Percentiles rank a stretch among this genome's conserved stretches.
Evolutionary conservation across 2,888 invertebrate species (phyloP).

Genomic region (Pristionchus japonicus): DNA sequence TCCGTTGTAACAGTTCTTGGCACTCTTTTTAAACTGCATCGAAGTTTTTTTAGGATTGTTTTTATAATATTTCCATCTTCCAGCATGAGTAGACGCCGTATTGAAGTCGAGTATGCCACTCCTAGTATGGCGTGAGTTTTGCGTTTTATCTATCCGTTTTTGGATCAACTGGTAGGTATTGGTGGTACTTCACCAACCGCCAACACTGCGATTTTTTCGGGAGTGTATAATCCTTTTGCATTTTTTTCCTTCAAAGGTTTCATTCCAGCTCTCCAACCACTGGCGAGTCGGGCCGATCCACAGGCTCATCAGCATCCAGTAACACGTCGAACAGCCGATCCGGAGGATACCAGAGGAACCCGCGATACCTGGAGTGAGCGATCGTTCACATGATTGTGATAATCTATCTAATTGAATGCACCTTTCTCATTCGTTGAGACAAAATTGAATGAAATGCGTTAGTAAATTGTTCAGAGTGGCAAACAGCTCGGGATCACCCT

Average conservation of each 20-base stretch:
- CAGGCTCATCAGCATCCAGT: neutral
- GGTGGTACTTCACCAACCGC: too few relatives aligned
- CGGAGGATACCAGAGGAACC: neutral
- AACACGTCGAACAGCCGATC: constrained; percentile 13
- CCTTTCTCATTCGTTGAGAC: too few relatives aligned
- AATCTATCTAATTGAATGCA: neutral
- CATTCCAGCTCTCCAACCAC: neutral
- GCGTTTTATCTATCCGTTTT: too few relatives aligned
- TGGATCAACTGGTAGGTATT: too few relatives aligned
- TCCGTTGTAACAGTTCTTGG: too few relatives aligned
- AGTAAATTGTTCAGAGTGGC: constrained; percentile 43
- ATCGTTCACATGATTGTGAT: neutral
- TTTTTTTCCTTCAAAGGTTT: neutral
- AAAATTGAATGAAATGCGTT: neutral
- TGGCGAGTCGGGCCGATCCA: neutral
- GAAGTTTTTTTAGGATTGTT: neutral
- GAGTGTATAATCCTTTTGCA: too few relatives aligned
- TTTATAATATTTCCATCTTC: neutral
- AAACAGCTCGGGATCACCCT: neutral
- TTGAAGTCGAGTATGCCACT: neutral
- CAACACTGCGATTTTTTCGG: too few relatives aligned
- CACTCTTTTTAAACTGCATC: too few relatives aligned
- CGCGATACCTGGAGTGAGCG: neutral
- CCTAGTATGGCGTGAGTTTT: neutral
- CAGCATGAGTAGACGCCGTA: neutral